phyloP scores from a whole-genome alignment of 2,888 invertebrate genomes.

The Leptarthrus brevirostris region DNA sequence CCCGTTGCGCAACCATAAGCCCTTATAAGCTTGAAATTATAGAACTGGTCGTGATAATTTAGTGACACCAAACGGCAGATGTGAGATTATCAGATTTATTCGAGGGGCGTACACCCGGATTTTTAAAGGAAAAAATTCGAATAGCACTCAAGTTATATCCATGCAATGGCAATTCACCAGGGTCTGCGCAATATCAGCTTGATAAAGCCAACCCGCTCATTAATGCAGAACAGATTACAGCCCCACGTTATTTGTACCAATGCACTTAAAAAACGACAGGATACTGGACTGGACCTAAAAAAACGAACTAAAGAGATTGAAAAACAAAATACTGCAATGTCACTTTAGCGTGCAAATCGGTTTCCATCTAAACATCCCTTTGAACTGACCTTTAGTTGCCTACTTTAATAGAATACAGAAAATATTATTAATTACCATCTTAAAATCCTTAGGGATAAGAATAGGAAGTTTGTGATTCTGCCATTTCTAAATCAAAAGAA shows the following conservation, averaged over 20 bases:
- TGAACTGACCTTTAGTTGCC: not conserved
- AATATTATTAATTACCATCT: not conserved
- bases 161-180: not conserved
- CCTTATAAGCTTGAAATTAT: slow-evolving; percentile 15
- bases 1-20: not conserved
- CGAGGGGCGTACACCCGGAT: slow-evolving; percentile 41
- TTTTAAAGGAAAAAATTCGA: not conserved
- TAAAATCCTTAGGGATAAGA: not conserved
- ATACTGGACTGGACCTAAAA: not conserved
- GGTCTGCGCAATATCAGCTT: not conserved
- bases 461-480: not conserved
- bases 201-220: not conserved
- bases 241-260: not conserved
- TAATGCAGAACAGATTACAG: not conserved
- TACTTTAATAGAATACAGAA: not conserved
- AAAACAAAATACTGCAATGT: not conserved
- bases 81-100: slow-evolving; percentile 41
- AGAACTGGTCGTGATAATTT: slow-evolving; percentile 45
- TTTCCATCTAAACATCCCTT: slow-evolving; percentile 3
- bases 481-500: not conserved
- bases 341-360: slow-evolving; percentile 6
- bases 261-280: not conserved
- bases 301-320: not conserved
- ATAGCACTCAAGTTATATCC: slow-evolving; percentile 21
- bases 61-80: slow-evolving; percentile 45